Conservation (phyloP, 1,140 invertebrate genomes). For the Chrysomallon squamiferum region DNA sequence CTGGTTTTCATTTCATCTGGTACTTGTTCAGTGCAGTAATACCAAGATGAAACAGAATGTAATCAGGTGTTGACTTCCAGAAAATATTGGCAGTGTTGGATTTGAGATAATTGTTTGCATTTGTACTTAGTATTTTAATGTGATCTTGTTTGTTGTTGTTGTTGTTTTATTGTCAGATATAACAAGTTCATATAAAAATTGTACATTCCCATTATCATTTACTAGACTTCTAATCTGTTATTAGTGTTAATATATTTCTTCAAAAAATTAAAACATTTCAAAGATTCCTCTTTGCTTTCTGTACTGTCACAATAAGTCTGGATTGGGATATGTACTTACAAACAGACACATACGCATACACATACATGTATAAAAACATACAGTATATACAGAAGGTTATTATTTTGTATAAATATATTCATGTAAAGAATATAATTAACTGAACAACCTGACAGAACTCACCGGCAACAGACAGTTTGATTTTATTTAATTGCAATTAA, state of each 20-base stretch:
- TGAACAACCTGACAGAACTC: neutral
- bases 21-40: too few relatives aligned
- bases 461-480: neutral
- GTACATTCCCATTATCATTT: neutral
- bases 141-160: neutral
- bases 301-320: neutral
- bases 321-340: neutral
- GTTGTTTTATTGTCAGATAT: neutral
- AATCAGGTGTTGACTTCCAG: too few relatives aligned
- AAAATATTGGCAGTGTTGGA: too few relatives aligned
- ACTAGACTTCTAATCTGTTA: neutral
- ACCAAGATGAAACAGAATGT: too few relatives aligned
- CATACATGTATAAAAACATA: neutral
- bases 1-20: neutral
- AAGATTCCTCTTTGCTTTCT: neutral
- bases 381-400: neutral
- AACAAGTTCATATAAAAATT: neutral
- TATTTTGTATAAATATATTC: neutral
- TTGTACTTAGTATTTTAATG: neutral
- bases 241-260: neutral
- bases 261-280: neutral
- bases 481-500: neutral
- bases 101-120: neutral
- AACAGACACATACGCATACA: neutral
- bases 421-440: neutral